Evolutionary conservation across 2,797 vertebrate species (phyloP), one percentile per base, ranked within the genome.

Genomic region (Poecilia picta): DNA sequence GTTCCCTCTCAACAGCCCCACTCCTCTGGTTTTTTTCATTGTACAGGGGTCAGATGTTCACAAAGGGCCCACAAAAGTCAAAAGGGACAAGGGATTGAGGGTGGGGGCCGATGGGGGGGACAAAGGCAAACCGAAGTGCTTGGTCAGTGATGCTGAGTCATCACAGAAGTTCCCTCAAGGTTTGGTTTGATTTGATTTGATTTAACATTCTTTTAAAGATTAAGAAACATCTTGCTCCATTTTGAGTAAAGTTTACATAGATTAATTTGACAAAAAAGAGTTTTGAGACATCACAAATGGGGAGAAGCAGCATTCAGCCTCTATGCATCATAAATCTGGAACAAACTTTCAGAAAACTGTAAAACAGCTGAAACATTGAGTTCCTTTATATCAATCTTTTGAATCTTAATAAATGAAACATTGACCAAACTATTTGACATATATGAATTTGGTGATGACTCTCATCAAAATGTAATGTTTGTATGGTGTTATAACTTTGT

Each of bases 81-180:
- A 90, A 93, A 78, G 88, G 82, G 83, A 84, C 72, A 79, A 49
- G 81, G 78, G 77, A 80, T 59, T 36, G 74, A 72, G 64, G 76
- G 73, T 39, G 16, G 5, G 0, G 2, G 47, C 5, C 0, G 78
- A 55, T 55, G 74, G 79, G 76, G 68, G 75, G 70, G 82, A 91
- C 87, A 94, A 93, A 89, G 86, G 87, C 83, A 85, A 53, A 80
- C 80, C 80, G 83, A 94, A 92, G 91, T 93, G 86, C 88, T 89
- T 82, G 89, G 90, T 95, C 93, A 94, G 92, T 93, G 85, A 89
- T 87, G 93, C 94, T 95, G 93, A 96, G 85, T 95, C 94, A 94
- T 91, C 94, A 89, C 73, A 75, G 81, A 90, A 76, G 62, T 70
- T 75, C 74, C 46, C 51, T 73, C 57, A 78, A 83, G 81, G 20